These are phyloP conservation scores for Drosophila bunnanda DNA, from an alignment of 2,888 invertebrate genomes.

Conservation along the genomic window DNA sequence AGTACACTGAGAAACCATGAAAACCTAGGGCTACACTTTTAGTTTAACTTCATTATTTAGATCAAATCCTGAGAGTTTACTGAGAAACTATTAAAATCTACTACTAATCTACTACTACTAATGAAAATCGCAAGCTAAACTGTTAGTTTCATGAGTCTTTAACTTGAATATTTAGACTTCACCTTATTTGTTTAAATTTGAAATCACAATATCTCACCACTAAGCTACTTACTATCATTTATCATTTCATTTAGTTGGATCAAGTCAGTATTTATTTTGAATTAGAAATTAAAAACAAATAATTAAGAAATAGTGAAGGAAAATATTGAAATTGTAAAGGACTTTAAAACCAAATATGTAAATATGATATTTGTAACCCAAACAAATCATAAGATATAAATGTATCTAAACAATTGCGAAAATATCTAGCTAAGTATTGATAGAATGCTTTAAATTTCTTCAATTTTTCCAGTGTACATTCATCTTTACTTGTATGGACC, in stretches of 20 bases:
- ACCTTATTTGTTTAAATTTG: background rate
- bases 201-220: too few relatives aligned
- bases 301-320: background rate
- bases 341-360: too few relatives aligned
- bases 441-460: background rate
- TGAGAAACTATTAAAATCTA: too few relatives aligned
- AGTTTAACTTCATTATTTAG: too few relatives aligned
- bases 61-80: too few relatives aligned
- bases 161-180: background rate
- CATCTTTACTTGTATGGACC: conserved; percentile 54
- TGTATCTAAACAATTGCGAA: background rate
- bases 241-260: too few relatives aligned
- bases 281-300: too few relatives aligned
- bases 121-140: too few relatives aligned
- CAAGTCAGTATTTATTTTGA: background rate
- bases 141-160: too few relatives aligned
- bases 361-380: too few relatives aligned
- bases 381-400: background rate
- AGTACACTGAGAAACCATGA: background rate
- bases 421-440: background rate
- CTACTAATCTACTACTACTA: too few relatives aligned
- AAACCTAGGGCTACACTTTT: background rate
- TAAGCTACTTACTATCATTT: too few relatives aligned
- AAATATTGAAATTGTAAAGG: background rate
- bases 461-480: background rate